Evolutionary conservation across 2,888 invertebrate species (phyloP).

Genomic region (Elysia crispata): DNA sequence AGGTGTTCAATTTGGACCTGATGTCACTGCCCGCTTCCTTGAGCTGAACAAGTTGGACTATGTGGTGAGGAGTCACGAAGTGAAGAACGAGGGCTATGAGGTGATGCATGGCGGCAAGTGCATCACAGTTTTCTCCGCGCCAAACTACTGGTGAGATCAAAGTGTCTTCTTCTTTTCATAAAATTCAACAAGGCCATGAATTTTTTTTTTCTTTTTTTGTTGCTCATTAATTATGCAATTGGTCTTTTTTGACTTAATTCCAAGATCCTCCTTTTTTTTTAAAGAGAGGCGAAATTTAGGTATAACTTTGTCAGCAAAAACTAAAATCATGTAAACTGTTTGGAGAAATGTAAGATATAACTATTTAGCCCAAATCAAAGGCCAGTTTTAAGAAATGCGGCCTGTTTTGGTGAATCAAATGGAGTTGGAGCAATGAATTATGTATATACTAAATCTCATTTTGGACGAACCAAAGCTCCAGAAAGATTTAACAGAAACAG

Average conservation of each 20-base stretch:
- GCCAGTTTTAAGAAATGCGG: no score
- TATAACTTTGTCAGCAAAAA: background rate
- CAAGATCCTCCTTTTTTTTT: background rate
- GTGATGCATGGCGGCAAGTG: slow-evolving; percentile 95
- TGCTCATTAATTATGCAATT: background rate
- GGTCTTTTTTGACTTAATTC: background rate
- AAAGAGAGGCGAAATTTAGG: background rate
- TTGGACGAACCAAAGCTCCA: no score
- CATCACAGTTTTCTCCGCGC: slow-evolving; percentile 99
- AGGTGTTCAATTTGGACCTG: slow-evolving; percentile 98
- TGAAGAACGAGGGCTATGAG: slow-evolving; percentile 97
- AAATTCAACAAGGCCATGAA: background rate
- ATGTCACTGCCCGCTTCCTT: slow-evolving; percentile 91
- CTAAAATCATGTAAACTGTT: no score
- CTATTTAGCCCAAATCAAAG: no score
- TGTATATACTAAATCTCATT: no score
- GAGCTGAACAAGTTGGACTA: slow-evolving; percentile 92
- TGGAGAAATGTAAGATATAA: no score
- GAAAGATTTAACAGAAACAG: no score
- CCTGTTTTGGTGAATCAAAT: no score
- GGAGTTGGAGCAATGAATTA: no score
- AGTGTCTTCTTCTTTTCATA: background rate
- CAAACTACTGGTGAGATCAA: slow-evolving; percentile 93
- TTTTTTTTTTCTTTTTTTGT: background rate
- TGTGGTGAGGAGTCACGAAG: slow-evolving; percentile 97